A percentile compares a stretch with the other conserved stretches of the same genome.
Evolutionary conservation across 2,797 vertebrate genomes (phyloP).

Genomic region (Eupleurogrammus muticus): DNA sequence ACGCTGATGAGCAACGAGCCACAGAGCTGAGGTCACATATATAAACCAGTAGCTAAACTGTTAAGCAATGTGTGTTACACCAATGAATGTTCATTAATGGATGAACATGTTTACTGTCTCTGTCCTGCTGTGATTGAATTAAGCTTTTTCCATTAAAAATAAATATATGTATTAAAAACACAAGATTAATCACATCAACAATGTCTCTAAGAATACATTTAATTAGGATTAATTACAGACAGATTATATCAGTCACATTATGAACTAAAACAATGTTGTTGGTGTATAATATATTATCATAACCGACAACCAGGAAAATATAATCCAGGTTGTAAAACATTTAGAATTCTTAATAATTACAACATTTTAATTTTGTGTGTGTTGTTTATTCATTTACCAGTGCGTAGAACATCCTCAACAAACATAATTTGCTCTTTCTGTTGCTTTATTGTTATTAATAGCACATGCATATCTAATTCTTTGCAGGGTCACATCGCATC

Average conservation of each 20-base stretch:
- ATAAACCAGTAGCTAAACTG: background rate
- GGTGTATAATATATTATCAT: too few species aligned
- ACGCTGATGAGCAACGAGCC: background rate
- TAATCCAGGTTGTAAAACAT: background rate
- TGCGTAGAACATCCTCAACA: slow-evolving; percentile 57
- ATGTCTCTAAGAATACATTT: background rate
- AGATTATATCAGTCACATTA: too few species aligned
- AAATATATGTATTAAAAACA: background rate
- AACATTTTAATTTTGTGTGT: slow-evolving; percentile 2
- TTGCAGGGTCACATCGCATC: slow-evolving; percentile 21
- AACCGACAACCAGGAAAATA: slow-evolving; percentile 5
- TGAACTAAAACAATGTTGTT: too few species aligned
- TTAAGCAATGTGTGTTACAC: background rate
- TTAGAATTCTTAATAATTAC: background rate
- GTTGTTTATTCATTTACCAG: slow-evolving; percentile 23
- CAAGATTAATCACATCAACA: background rate
- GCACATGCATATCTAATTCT: slow-evolving; percentile 18
- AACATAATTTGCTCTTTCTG: slow-evolving; percentile 38
- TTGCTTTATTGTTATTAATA: slow-evolving; percentile 25
- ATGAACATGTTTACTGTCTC: background rate
- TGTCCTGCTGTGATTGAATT: slow-evolving; percentile 1
- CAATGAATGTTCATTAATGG: background rate
- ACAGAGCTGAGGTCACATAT: slow-evolving; percentile 1
- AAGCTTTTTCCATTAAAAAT: slow-evolving; percentile 9
- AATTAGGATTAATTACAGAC: background rate